phyloP scores from a whole-genome alignment of 2,113 vertebrate genomes.

The Menura novaehollandiae region DNA sequence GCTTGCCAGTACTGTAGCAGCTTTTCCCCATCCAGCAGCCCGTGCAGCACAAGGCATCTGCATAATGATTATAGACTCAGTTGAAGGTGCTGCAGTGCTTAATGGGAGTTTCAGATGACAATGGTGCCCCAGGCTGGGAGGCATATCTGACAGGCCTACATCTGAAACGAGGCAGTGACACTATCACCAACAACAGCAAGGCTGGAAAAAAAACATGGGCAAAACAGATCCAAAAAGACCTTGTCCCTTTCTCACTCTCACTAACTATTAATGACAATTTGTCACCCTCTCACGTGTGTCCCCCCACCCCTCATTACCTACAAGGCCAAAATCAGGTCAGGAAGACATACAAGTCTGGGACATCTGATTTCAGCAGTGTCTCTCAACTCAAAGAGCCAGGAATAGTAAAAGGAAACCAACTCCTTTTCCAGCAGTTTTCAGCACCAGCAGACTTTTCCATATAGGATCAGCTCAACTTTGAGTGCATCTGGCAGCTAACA shows the following conservation, averaged over 20 bases:
- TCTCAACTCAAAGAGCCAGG: not conserved
- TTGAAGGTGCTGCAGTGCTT: not conserved
- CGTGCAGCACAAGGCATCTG: not conserved
- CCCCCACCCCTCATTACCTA: not conserved
- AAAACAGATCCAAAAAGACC: not conserved
- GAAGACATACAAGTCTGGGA: not conserved
- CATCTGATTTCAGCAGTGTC: not conserved
- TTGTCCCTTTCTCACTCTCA: not conserved
- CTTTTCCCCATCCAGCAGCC: not conserved
- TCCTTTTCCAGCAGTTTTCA: not conserved
- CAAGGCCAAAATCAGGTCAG: not conserved
- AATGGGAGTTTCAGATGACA: not conserved
- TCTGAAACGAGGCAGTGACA: not conserved
- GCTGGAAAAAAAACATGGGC: not conserved
- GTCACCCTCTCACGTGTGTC: not conserved
- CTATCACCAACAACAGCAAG: not conserved
- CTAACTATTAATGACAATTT: not conserved
- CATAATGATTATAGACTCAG: not conserved
- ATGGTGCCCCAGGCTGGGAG: not conserved
- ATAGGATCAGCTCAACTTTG: not conserved
- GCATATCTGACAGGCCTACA: not conserved
- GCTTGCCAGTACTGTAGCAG: not conserved
- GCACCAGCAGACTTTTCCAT: not conserved
- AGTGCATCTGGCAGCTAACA: not conserved
- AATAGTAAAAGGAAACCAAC: not conserved